Evolutionary conservation across 1,140 invertebrate species (phyloP), one percentile per base, ranked within the genome.

Genomic region (Drosophila nigromelanica): DNA sequence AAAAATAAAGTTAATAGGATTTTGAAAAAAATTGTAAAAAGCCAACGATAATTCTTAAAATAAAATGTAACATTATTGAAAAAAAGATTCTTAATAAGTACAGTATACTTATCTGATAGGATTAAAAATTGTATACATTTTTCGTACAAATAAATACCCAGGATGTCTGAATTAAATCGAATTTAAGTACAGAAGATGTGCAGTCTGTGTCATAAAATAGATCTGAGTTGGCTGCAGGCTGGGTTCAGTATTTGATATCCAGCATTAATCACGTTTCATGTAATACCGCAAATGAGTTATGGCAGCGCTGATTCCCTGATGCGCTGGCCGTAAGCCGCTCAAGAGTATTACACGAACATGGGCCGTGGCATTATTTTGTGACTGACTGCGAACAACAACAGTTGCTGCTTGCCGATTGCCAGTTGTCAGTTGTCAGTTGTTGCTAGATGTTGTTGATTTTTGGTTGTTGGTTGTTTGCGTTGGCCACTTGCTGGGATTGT

Each of bases 341-440:
- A 42, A 27, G 54, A 21, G 54, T 27, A 14, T 56, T 56, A 42
- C 15, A 7, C 2, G 21, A 40, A 56, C 14, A 55, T 63, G 43
- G n/a, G 8, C 35, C 37, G 35, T 24, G 54, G 21, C 3, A 52
- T 64, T 66, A 58, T 72, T 64, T 58, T 39, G 43, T 24, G 35
- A 51, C 39, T 24, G 47, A 43, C 33, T 33, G 43, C 33, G 24
- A 50, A 67, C 27, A 40, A 40, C 39, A n/a, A 40, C 39, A 14
- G 33, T 35, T 35, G 33, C 8, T 4, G 12, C 35, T 21, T 47
- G 43, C 7, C 39, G 18, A 2, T 11, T 63, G 35, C 33, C 37
- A n/a, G 37, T 42, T 55, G 40, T 5, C 45, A 51, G 56, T 66
- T 51, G 61, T 10, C 24, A 18, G 56, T 59, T 73, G 42, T 21